Evolutionary conservation across 35 echinoderm and acorn worm species (phyloP).

Genomic region (Nesometra sesokonis): DNA sequence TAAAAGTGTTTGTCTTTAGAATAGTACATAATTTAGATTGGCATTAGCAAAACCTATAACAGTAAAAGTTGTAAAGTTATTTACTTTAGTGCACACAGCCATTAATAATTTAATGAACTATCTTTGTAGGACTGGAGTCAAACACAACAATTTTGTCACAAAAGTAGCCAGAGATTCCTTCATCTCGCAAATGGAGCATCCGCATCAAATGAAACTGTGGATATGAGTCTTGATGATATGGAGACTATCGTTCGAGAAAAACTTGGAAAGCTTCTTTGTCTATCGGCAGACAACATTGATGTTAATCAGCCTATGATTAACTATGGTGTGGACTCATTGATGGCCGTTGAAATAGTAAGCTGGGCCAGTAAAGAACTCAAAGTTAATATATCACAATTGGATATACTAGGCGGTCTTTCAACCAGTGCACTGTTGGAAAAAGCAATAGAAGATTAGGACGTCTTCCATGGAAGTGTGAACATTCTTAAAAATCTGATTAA

Average conservation of each 20-base stretch:
- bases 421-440: no score
- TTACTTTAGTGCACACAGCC: no score
- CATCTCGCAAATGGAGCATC: slow-evolving; percentile 34
- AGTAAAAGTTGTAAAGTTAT: no score
- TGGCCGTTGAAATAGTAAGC: slow-evolving; percentile 91
- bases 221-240: slow-evolving; percentile 27
- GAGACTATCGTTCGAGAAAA: slow-evolving; percentile 41
- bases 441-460: no score
- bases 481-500: no score
- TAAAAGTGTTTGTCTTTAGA: no score
- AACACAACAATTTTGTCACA: slow-evolving; percentile 25
- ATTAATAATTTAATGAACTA: no score
- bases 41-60: no score
- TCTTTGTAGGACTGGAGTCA: slow-evolving; percentile 49
- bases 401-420: slow-evolving; percentile 89
- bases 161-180: slow-evolving; percentile 41
- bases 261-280: slow-evolving; percentile 68
- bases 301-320: slow-evolving; percentile 83
- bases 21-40: no score
- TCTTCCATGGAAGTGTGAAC: no score
- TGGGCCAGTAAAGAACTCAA: slow-evolving; percentile 79
- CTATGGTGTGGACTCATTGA: slow-evolving; percentile 89
- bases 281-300: slow-evolving; percentile 55
- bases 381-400: slow-evolving; percentile 74
- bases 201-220: slow-evolving; percentile 17